phyloP scores from a whole-genome alignment of 2,113 vertebrate species.

The Sinosuthora webbiana region DNA sequence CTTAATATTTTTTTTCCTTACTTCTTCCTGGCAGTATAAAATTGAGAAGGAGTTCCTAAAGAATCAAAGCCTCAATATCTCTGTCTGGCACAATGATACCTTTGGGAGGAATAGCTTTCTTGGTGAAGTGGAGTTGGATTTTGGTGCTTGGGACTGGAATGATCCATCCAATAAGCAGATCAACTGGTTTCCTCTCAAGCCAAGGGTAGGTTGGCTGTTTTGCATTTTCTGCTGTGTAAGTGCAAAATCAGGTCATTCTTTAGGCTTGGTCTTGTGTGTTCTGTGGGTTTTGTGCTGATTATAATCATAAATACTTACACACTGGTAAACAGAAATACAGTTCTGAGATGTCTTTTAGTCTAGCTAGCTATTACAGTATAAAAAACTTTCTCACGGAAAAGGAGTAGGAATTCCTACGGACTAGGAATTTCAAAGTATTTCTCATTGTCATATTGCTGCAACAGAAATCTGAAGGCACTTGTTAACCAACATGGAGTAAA shows the following conservation, averaged over 20 bases:
- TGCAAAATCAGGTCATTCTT: not conserved
- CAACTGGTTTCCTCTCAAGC: constrained; percentile 84
- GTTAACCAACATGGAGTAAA: not conserved
- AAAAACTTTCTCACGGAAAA: not conserved
- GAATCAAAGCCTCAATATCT: constrained; percentile 83
- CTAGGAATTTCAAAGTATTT: not conserved
- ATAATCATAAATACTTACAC: not conserved
- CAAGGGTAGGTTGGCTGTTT: constrained; percentile 74
- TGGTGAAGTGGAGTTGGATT: constrained; percentile 88
- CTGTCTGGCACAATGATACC: constrained; percentile 91
- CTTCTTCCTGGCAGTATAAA: constrained; percentile 82
- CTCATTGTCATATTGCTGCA: not conserved
- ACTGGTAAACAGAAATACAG: not conserved
- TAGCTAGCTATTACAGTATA: not conserved
- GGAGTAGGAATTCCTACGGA: not conserved
- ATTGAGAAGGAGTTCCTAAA: constrained; percentile 76
- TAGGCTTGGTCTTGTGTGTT: not conserved
- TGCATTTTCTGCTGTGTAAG: not conserved
- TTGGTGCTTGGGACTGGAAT: constrained; percentile 87
- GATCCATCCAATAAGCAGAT: constrained; percentile 82
- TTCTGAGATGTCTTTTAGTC: not conserved
- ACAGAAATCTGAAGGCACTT: not conserved
- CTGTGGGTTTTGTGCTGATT: not conserved
- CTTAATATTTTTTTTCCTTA: not conserved
- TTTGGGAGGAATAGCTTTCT: constrained; percentile 92